Conservation (phyloP, 2,797 vertebrate species). For the Cynopterus sphinx region DNA sequence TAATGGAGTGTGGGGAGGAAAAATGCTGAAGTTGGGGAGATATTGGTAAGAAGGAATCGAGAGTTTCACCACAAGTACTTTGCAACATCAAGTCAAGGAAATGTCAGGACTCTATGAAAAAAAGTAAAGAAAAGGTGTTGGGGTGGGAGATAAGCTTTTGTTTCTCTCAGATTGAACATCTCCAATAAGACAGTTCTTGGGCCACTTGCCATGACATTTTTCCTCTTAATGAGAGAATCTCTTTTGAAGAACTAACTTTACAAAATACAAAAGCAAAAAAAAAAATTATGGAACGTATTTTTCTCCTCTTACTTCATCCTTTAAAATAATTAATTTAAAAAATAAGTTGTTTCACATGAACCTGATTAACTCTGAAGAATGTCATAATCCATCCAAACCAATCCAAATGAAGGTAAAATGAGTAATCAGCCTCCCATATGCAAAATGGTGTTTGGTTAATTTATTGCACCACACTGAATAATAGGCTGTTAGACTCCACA, state of each 20-base stretch:
- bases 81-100: neutral
- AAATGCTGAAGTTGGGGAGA: neutral
- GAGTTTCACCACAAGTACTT: neutral
- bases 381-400: slow-evolving; percentile 28
- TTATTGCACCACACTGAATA: slow-evolving; percentile 48
- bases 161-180: neutral
- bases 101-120: neutral
- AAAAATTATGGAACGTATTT: neutral
- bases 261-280: neutral
- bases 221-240: neutral
- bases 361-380: slow-evolving; percentile 3
- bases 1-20: neutral
- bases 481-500: neutral
- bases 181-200: neutral
- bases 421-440: slow-evolving; percentile 50
- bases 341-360: slow-evolving; percentile 17
- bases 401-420: neutral
- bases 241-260: neutral
- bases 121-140: neutral
- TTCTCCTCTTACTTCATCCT: neutral
- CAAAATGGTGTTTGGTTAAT: slow-evolving; percentile 30
- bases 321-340: slow-evolving; percentile 22
- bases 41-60: neutral
- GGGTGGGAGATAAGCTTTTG: neutral
- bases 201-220: neutral